phyloP scores from a whole-genome alignment of 2,888 invertebrate species.

The Nephrocerus scutellatus region DNA sequence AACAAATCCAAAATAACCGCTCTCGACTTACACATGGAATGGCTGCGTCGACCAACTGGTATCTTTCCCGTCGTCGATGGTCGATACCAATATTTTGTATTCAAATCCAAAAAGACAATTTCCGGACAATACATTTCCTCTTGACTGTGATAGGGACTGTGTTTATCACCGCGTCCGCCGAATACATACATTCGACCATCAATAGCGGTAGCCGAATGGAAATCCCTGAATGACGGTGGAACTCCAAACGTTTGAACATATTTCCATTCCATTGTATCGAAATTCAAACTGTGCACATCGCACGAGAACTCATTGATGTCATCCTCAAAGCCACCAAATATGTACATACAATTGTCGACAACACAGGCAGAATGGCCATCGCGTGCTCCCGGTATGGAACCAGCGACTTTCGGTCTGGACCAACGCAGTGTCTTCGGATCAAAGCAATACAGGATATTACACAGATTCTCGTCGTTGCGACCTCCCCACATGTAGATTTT shows the following conservation, averaged over 20 bases:
- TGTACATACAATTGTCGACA: constrained; percentile 71
- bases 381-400: constrained; percentile 69
- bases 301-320: constrained; percentile 71
- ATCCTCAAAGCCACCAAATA: constrained; percentile 90
- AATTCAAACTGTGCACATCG: constrained; percentile 67
- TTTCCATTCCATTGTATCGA: constrained; percentile 67
- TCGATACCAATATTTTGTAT: constrained; percentile 61
- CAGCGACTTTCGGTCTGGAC: constrained; percentile 59
- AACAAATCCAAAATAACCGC: constrained; percentile 3
- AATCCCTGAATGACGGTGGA: constrained; percentile 71
- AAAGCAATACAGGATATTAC: constrained; percentile 74
- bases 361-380: constrained; percentile 90
- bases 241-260: constrained; percentile 57
- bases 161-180: constrained; percentile 76
- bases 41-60: constrained; percentile 79
- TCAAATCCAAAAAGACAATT: constrained; percentile 68
- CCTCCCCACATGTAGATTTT: constrained; percentile 85
- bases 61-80: constrained; percentile 56
- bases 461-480: constrained; percentile 70
- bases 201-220: constrained; percentile 77
- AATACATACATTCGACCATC: constrained; percentile 78
- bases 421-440: constrained; percentile 65
- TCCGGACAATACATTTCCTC: constrained; percentile 73
- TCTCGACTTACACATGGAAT: constrained; percentile 78
- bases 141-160: constrained; percentile 57